Conservation (phyloP, 2,888 invertebrate species). For the Lasioglossum calceatum region DNA sequence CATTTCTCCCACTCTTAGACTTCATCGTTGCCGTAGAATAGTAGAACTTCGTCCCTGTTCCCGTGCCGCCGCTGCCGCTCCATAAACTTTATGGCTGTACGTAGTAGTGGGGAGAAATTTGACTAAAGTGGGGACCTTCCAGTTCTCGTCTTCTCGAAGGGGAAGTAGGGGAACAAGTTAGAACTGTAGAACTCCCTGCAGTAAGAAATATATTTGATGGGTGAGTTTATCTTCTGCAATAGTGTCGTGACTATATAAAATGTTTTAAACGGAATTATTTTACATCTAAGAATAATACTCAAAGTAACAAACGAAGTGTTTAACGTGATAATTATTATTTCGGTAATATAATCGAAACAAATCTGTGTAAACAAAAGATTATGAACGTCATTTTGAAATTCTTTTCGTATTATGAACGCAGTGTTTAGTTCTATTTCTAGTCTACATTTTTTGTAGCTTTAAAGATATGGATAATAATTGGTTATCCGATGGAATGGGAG, state of each 20-base stretch:
- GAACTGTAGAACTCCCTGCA: neutral
- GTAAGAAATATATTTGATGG: constrained; percentile 25
- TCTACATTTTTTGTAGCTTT: constrained; percentile 26
- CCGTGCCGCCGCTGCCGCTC: no score
- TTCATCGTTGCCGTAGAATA: neutral
- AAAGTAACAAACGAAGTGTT: neutral
- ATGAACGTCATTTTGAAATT: neutral
- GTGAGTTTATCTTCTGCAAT: constrained; percentile 26
- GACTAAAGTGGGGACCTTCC: no score
- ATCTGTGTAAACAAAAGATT: neutral
- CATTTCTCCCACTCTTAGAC: neutral
- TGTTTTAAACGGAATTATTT: neutral
- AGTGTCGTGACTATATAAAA: neutral
- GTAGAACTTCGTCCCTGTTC: no score
- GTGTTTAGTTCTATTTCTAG: neutral
- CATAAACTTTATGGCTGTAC: no score
- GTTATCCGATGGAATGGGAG: constrained; percentile 40
- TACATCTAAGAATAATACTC: neutral
- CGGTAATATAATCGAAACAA: neutral
- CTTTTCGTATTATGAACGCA: neutral
- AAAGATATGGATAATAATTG: constrained; percentile 64
- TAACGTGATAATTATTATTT: neutral
- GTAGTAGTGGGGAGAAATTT: no score
- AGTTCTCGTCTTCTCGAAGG: no score
- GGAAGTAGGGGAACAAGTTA: no score